A percentile compares a stretch with the other conserved stretches of the same genome.
These are phyloP conservation scores for Narcine bancroftii DNA, from an alignment of 2,113 vertebrate species.

Conservation along the genomic window DNA sequence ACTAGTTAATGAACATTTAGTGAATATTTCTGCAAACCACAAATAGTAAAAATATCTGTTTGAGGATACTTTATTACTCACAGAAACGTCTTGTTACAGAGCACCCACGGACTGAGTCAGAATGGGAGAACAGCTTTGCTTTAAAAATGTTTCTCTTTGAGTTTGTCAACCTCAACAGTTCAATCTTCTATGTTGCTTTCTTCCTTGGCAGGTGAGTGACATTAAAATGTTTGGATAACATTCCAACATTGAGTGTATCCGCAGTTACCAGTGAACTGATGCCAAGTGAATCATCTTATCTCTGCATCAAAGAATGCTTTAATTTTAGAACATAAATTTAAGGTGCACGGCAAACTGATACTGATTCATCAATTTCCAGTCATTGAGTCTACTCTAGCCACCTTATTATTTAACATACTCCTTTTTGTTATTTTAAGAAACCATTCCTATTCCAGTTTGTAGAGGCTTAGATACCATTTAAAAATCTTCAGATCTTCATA, in stretches of 20 bases:
- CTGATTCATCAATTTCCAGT: neutral
- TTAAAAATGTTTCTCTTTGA: conserved; percentile 99
- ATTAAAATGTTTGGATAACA: neutral
- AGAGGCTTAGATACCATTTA: neutral
- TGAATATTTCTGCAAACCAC: neutral
- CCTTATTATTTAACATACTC: neutral
- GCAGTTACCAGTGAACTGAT: neutral
- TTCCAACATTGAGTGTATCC: neutral
- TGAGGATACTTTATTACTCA: neutral
- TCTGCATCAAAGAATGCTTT: neutral
- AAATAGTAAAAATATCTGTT: neutral
- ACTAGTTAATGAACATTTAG: neutral
- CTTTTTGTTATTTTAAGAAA: neutral
- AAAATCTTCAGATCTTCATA: neutral
- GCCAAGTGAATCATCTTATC: neutral
- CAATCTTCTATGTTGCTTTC: conserved; percentile 97
- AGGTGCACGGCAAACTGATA: neutral
- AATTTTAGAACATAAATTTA: neutral
- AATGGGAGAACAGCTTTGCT: conserved; percentile 98
- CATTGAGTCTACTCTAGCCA: neutral
- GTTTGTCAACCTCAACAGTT: conserved; percentile 97
- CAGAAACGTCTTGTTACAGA: conserved; percentile 57
- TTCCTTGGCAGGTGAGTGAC: conserved; percentile 82
- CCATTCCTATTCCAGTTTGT: no score
- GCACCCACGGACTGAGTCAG: conserved; percentile 90